phyloP scores from a whole-genome alignment of 2,797 vertebrate genomes.

The Threskiornis aethiopicus region DNA sequence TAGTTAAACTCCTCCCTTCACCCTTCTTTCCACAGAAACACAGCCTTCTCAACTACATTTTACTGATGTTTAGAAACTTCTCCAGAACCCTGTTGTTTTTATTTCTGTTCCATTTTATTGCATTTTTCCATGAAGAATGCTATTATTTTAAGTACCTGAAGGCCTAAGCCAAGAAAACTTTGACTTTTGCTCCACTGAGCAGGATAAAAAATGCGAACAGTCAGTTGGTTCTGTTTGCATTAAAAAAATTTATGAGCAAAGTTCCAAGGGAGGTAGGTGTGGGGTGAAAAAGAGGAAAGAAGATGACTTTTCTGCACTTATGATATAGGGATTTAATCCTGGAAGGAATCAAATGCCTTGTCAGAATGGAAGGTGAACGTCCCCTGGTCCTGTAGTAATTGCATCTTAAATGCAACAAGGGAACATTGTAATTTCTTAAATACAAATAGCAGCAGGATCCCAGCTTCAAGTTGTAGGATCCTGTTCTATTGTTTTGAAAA shows the following conservation, averaged over 20 bases:
- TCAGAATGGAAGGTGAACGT: background rate
- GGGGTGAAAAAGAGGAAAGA: background rate
- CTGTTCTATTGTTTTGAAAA: background rate
- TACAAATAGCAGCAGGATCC: background rate
- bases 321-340: background rate
- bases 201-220: background rate
- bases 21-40: background rate
- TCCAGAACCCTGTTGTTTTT: background rate
- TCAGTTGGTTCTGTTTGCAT: background rate
- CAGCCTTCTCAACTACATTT: background rate
- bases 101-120: conserved; percentile 24
- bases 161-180: background rate
- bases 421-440: background rate
- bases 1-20: background rate
- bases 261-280: background rate
- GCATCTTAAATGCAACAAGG: background rate
- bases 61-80: background rate
- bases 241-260: background rate
- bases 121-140: conserved; percentile 17
- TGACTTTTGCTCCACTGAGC: background rate
- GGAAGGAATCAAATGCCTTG: background rate
- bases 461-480: background rate
- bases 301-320: background rate
- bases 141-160: conserved; percentile 34
- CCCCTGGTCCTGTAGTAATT: background rate